A percentile compares a stretch with the other conserved stretches of the same genome.
phyloP scores from a whole-genome alignment of 2,888 invertebrate genomes.

The Leptinotarsa rubiginosa region DNA sequence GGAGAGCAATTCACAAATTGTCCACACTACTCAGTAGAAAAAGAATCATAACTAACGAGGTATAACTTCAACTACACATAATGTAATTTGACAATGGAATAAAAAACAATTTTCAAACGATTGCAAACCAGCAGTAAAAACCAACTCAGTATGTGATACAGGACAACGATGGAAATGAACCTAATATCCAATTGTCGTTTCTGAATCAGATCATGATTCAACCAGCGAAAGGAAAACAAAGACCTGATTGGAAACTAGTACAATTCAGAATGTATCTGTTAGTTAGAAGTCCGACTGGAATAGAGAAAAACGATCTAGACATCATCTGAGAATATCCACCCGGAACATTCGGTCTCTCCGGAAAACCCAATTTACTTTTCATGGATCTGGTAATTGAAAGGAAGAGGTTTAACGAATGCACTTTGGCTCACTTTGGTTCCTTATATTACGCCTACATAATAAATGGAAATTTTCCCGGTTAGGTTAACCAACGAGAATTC shows the following conservation, averaged over 20 bases:
- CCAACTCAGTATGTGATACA: background rate
- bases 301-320: background rate
- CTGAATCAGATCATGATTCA: background rate
- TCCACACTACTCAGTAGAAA: too few relatives aligned
- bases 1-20: too few relatives aligned
- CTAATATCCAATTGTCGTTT: background rate
- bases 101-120: background rate
- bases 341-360: constrained; percentile 26
- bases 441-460: constrained; percentile 36
- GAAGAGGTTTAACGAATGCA: constrained; percentile 38
- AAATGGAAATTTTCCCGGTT: constrained; percentile 30
- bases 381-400: constrained; percentile 38
- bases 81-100: too few relatives aligned
- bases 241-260: constrained; percentile 1
- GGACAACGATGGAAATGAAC: background rate
- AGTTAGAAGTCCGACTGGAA: background rate
- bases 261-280: background rate
- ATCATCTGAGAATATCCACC: constrained; percentile 20
- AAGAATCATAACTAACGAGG: too few relatives aligned
- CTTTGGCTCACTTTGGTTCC: constrained; percentile 36
- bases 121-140: background rate
- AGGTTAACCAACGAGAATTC: background rate
- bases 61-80: too few relatives aligned
- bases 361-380: constrained; percentile 40
- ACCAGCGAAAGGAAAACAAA: background rate